Conservation (phyloP, 2,113 vertebrate species). For the Microcebus tavaratra region DNA sequence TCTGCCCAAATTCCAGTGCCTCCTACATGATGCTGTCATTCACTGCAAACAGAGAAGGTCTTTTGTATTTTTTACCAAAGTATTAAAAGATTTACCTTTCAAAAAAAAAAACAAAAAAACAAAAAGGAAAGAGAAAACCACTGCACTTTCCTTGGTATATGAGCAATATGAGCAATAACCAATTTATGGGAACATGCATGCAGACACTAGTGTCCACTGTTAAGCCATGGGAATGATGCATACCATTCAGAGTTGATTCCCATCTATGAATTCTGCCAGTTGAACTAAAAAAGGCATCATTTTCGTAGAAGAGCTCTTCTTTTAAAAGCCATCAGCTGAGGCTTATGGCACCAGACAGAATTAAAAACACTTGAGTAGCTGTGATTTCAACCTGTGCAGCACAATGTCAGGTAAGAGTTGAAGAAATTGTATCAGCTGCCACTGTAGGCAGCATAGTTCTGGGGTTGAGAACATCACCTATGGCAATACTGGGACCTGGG, state of each 20-base stretch:
- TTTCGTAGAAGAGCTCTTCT: constrained; percentile 32
- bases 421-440: background rate
- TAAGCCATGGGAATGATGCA: background rate
- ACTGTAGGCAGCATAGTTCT: background rate
- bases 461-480: background rate
- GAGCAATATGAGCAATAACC: constrained; percentile 4
- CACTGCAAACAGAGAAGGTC: background rate
- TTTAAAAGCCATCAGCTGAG: constrained; percentile 44
- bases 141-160: background rate
- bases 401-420: background rate
- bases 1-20: constrained; percentile 45
- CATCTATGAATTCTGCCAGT: background rate
- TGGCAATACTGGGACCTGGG: background rate
- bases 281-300: constrained; percentile 43
- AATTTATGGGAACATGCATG: background rate
- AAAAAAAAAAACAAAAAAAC: background rate
- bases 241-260: background rate
- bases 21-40: background rate
- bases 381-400: background rate
- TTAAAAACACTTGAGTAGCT: background rate
- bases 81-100: background rate
- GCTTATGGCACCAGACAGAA: constrained; percentile 29
- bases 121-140: background rate
- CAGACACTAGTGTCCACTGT: background rate
- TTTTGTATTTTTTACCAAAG: constrained; percentile 9